Base-by-base conservation (phyloP, 2,797 vertebrate genomes). In the Crax fasciolata region DNA sequence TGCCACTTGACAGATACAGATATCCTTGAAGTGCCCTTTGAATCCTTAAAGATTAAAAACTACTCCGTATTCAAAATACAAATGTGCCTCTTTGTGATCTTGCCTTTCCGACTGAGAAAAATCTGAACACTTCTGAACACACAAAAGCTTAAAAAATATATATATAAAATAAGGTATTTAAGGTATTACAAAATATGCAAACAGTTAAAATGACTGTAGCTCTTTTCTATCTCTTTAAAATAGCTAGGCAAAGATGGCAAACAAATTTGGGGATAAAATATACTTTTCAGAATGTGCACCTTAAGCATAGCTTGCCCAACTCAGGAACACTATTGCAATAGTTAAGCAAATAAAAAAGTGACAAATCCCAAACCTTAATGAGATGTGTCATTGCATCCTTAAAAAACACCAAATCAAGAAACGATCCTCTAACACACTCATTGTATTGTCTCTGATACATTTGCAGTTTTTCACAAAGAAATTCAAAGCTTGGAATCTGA, bases 311-410 rank as follows among this genome's bases (percentile, higher is more conserved):
- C 12, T 71, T 76, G 17, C 8, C 10, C 27, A 58, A 58, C 49
- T 20, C 9, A 41, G 32, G 41, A 89, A 35, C 13, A 28, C 9
- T 24, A 13, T 75, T 58, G 28, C 10, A 66, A 70, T 5, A 72
- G 21, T 51, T 61, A 71, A 77, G 65, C 20, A 51, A 63, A n/a
- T 6, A 59, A 72, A 57, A 59, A 70, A 61, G 8, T 49, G 83
- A 23, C 15, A 92, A 80, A 66, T 7, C 10, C 16, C 82, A 77
- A 92, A 98, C 98, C 98, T 98, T 98, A 68, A 98, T 71, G 79
- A 98, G 96, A 94, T 98, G 98, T 61, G 96, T 98, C 98, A 98
- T 97, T 48, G 98, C 98, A 79, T 98, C 98, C 93, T 98, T 98
- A 87, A 98, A 98, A 97, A 98, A 98, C 71, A 98, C 98, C 85